Conservation (phyloP, 2,113 vertebrate species). For the Polypterus bichir region DNA sequence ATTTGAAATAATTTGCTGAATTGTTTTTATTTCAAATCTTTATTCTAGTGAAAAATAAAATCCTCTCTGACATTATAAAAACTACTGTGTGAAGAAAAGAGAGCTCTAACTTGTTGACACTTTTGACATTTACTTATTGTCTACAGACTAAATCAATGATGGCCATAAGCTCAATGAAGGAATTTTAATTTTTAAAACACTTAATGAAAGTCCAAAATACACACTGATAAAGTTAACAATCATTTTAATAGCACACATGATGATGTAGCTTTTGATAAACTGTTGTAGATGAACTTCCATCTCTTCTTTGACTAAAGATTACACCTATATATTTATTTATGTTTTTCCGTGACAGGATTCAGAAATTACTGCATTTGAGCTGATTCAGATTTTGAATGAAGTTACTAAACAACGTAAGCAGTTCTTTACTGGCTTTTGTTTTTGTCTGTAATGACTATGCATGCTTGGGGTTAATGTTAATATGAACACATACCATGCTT, state of each 20-base stretch:
- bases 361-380: slow-evolving; percentile 51
- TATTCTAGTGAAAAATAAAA: no score
- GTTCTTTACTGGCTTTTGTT: background rate
- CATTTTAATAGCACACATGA: background rate
- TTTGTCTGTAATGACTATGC: background rate
- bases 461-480: background rate
- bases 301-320: background rate
- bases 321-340: background rate
- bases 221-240: no score
- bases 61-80: no score
- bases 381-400: slow-evolving; percentile 54
- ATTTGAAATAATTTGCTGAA: no score
- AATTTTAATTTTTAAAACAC: no score
- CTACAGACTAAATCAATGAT: no score
- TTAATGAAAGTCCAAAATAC: no score
- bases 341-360: slow-evolving; percentile 47
- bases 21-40: no score
- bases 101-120: no score
- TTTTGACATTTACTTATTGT: no score
- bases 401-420: slow-evolving; percentile 52
- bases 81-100: no score
- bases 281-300: background rate
- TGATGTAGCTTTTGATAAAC: background rate
- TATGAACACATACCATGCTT: background rate
- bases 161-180: no score